Evolutionary conservation across 2,113 vertebrate genomes (phyloP), one percentile per base, ranked within the genome.

Genomic region (Dipodomys spectabilis): DNA sequence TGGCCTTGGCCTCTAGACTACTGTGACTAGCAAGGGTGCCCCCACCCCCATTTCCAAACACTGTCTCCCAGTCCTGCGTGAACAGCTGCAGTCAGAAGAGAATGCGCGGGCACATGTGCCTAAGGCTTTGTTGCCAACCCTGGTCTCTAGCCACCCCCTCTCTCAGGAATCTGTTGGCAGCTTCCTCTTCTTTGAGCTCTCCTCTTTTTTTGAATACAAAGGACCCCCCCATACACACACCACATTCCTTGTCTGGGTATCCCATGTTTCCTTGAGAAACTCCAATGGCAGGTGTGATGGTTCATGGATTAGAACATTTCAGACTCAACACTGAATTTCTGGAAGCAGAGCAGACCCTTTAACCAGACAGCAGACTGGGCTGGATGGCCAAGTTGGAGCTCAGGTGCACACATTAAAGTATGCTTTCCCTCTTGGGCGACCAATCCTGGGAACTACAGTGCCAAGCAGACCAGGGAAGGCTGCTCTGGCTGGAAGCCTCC

Each of bases 191-290:
- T 95, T 69, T 65, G 49, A 49, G 12, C 12, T 10, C 49, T 49
- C 12, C 49, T 49, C 49, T 49, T 49, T 12, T 39, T 49, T 49
- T 12, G 92, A 82, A 90, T 86, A 93, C 88, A 95, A 96, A 95
- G 92, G 84, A 94, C 53, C 80, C 87, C 57, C 65, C 35, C 8
- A 25, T 5, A 45, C 8, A 35, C 35, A n/a, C 53, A 57, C 53
- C 62, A 78, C 44, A 32, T n/a, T 13, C 27, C 25, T 65, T 53
- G 82, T 91, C 53, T 77, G 75, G 53, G 23, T 93, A 27, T 85
- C 64, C 49, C 39, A 20, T 1, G 30, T 65, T 67, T 35, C 49
- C 78, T 35, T 92, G 96, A 88, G 90, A 95, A 92, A 83, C 44
- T 72, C 57, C 35, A 64, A 64, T 67, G 28, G 82, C 30, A 1